Evolutionary conservation across 2,113 vertebrate species (phyloP), one percentile per base, ranked within the genome.

Genomic region (Ophiodon elongatus): DNA sequence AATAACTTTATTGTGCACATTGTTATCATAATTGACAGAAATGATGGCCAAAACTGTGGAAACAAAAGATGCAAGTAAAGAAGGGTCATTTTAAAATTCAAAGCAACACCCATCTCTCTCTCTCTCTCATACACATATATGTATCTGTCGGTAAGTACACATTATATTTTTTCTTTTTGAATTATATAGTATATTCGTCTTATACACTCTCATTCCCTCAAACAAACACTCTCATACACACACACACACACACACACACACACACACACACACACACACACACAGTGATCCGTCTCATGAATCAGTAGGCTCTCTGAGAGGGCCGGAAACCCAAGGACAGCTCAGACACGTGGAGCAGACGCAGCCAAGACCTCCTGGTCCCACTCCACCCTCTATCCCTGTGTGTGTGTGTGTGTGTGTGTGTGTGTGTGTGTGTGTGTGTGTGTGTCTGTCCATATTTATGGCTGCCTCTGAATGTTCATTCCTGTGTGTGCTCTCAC

Each of bases 281-380:
- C 73, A 77, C 60, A 64, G 57, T 31, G 82, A 87, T 88, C 57
- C 43, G 27, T 73, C 82, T 80, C 88, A 91, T 93, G 91, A 94
- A 94, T 94, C 91, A 91, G 84, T 82, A 70, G 39, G 71, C 65
- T 88, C 80, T 77, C 82, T 66, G 62, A 84, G 85, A 85, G 76
- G 79, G 82, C 82, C 71, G 75, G 91, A 94, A 92, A 88, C 79
- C 81, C 71, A 88, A 90, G 79, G 92, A 92, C 91, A 91, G 89
- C 84, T 89, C 72, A 80, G 89, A 88, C 90, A 90, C 89, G 89
- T 92, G 91, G 88, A 89, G 76, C 80, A 85, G 85, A 90, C 73
- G 14, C 72, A 81, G 89, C 90, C 88, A 90, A 85, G 91, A 91
- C 85, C 85, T 88, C 67, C 85, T 89, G 81, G 77, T 85, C 82